A percentile compares a stretch with the other conserved stretches of the same genome.
Conservation (phyloP, 2,113 vertebrate species). For the Corapipo altera region DNA sequence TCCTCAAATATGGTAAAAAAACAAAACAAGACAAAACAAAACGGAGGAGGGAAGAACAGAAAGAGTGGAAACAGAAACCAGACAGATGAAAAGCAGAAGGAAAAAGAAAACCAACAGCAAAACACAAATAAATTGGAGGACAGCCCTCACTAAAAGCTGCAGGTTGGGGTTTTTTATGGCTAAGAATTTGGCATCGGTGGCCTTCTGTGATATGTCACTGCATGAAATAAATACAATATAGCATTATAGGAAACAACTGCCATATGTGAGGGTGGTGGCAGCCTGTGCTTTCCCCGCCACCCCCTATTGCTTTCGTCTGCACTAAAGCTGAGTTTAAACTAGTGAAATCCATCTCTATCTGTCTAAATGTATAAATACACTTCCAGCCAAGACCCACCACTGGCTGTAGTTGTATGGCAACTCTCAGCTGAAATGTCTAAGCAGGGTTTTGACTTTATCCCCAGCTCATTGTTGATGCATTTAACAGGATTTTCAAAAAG, state of each 20-base stretch:
- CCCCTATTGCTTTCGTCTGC: constrained; percentile 44
- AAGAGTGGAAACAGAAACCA: constrained; percentile 27
- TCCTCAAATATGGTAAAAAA: constrained; percentile 38
- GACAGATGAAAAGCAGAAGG: constrained; percentile 45
- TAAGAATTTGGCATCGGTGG: not conserved
- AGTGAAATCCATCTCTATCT: constrained; percentile 57
- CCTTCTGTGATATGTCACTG: constrained; percentile 33
- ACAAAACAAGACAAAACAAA: constrained; percentile 45
- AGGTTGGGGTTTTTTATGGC: not conserved
- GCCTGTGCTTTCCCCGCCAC: constrained; percentile 12
- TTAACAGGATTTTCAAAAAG: not conserved
- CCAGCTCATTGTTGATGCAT: constrained; percentile 4
- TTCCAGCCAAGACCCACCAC: constrained; percentile 59
- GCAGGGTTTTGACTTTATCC: constrained; percentile 27
- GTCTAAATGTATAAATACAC: constrained; percentile 31
- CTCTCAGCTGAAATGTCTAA: not conserved
- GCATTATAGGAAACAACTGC: constrained; percentile 53
- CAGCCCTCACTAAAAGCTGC: constrained; percentile 12
- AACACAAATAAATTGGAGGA: constrained; percentile 18
- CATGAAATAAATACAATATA: constrained; percentile 32
- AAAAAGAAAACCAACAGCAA: constrained; percentile 4
- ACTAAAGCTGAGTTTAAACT: constrained; percentile 57
- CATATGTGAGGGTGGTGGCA: constrained; percentile 63
- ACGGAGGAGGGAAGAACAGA: not conserved
- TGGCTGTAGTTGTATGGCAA: constrained; percentile 29